phyloP scores from a whole-genome alignment of 2,797 vertebrate species.

The Harpagifer antarcticus region DNA sequence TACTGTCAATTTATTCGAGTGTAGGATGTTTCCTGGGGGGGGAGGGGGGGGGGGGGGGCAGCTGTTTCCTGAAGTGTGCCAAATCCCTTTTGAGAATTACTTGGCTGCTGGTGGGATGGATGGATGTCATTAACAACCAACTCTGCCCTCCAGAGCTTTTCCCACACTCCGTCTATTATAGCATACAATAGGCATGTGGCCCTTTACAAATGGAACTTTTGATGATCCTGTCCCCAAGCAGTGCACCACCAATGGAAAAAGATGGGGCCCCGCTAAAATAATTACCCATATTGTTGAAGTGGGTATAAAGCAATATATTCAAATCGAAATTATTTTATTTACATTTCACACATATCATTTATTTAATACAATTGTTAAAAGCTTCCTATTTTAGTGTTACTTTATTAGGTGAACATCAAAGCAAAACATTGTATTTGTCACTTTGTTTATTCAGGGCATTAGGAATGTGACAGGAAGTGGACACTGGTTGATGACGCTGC shows the following conservation, averaged over 20 bases:
- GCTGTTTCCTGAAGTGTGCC: constrained; percentile 44
- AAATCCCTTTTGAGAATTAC: constrained; percentile 43
- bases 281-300: not conserved
- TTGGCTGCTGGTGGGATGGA: constrained; percentile 1
- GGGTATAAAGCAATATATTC: not conserved
- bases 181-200: not conserved
- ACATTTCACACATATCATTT: not conserved
- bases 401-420: not conserved
- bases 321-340: not conserved
- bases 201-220: not conserved
- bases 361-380: not conserved
- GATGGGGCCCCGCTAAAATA: not conserved
- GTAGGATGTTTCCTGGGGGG: not conserved
- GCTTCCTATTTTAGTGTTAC: not conserved
- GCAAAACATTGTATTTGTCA: not conserved
- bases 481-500: not conserved
- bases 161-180: constrained; percentile 69
- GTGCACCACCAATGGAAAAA: not conserved
- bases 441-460: not conserved
- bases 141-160: constrained; percentile 80
- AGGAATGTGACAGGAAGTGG: not conserved
- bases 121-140: constrained; percentile 25
- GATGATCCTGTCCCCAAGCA: not conserved
- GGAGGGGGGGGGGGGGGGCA: too few species aligned
- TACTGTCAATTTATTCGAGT: too few species aligned